These are phyloP conservation scores for Falco concolor DNA, from an alignment of 2,797 vertebrate species.

Conservation along the genomic window DNA sequence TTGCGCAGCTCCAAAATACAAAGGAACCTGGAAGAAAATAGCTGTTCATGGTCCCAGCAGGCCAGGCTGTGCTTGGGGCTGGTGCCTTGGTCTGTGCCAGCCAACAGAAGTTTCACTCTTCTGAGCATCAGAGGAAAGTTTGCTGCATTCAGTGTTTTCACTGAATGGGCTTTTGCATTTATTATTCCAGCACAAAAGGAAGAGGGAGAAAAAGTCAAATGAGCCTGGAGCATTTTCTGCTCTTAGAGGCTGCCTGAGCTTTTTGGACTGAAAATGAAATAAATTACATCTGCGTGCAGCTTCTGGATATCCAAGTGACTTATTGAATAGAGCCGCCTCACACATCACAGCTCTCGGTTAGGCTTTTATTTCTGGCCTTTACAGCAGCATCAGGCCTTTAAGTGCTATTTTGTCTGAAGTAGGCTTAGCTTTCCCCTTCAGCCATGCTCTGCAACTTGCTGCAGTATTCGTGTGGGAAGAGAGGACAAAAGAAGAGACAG, in stretches of 20 bases:
- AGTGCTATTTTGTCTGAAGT: neutral
- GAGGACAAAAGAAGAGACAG: neutral
- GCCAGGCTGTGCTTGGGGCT: neutral
- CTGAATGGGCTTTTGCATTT: neutral
- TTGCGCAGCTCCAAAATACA: accelerated
- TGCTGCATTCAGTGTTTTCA: neutral
- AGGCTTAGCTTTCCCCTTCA: neutral
- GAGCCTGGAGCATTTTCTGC: neutral
- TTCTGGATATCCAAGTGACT: neutral
- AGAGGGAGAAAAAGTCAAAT: neutral
- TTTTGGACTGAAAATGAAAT: neutral
- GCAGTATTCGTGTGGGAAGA: neutral
- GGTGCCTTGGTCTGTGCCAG: neutral
- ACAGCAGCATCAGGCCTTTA: neutral
- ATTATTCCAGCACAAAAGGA: neutral
- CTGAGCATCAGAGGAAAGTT: neutral
- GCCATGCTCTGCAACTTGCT: neutral
- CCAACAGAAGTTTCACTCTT: neutral
- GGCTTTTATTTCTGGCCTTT: neutral
- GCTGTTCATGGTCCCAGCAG: neutral
- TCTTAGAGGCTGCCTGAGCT: neutral
- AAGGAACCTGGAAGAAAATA: neutral
- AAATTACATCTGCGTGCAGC: neutral
- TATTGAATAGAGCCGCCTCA: neutral
- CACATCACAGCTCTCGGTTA: neutral